A percentile compares a stretch with the other conserved stretches of the same genome.
Conservation (phyloP, 2,113 vertebrate genomes). For the Phalacrocorax aristotelis region DNA sequence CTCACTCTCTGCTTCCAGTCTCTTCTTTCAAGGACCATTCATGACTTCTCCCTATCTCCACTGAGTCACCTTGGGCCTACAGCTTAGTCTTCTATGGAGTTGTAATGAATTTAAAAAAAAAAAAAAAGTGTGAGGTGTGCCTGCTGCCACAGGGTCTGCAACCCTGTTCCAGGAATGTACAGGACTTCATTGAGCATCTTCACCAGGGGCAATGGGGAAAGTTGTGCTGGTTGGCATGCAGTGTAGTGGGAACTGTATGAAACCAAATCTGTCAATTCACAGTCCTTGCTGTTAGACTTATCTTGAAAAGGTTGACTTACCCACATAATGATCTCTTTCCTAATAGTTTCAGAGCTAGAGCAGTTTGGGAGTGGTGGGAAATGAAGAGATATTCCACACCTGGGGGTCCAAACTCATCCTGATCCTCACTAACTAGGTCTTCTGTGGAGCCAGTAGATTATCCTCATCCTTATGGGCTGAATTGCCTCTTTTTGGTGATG, state of each 20-base stretch:
- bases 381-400: neutral
- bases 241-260: neutral
- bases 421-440: neutral
- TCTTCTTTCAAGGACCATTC: neutral
- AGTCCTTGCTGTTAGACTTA: neutral
- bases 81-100: neutral
- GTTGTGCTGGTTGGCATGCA: neutral
- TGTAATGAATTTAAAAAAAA: neutral
- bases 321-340: rapidly evolving
- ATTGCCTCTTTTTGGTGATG: neutral
- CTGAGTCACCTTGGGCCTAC: neutral
- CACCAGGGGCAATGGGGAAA: neutral
- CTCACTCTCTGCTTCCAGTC: neutral
- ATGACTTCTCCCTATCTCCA: neutral
- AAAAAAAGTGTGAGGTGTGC: neutral
- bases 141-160: neutral
- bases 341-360: neutral
- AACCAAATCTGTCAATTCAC: neutral
- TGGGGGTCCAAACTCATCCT: neutral
- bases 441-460: neutral
- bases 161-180: neutral
- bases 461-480: neutral
- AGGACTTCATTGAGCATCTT: neutral
- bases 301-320: neutral
- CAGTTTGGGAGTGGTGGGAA: neutral